Percentiles rank a stretch among this genome's conserved stretches.
phyloP scores from a whole-genome alignment of 2,888 invertebrate genomes.

The Ligdia adustata region DNA sequence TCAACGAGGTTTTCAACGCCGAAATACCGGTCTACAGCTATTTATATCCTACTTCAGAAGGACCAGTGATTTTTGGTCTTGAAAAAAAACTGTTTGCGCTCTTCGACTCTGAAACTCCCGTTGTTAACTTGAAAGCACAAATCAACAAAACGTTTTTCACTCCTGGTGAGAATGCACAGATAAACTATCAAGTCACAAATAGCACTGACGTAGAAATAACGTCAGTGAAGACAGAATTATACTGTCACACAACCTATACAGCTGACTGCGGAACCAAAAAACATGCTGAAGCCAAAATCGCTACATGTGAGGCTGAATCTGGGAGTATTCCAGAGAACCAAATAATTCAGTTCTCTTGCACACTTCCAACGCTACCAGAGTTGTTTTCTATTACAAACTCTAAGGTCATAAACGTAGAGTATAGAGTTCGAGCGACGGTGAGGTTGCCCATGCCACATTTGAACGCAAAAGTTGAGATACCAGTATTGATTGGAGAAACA shows the following conservation, averaged over 20 bases:
- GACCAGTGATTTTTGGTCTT: slow-evolving; percentile 26
- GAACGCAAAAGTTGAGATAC: slow-evolving; percentile 21
- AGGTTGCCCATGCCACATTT: slow-evolving; percentile 24
- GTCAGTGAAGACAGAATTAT: slow-evolving; percentile 14
- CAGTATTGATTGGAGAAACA: slow-evolving; percentile 26
- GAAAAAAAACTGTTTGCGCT: slow-evolving; percentile 28
- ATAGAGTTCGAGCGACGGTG: slow-evolving; percentile 19
- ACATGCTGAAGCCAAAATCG: not conserved
- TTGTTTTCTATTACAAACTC: slow-evolving; percentile 26
- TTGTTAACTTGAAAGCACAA: slow-evolving; percentile 21
- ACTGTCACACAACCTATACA: slow-evolving; percentile 24
- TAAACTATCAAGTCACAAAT: slow-evolving; percentile 21
- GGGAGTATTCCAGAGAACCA: not conserved
- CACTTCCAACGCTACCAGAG: slow-evolving; percentile 16
- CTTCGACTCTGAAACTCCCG: slow-evolving; percentile 7
- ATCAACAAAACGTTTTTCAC: slow-evolving; percentile 17
- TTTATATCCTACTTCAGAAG: slow-evolving; percentile 15
- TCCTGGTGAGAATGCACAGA: slow-evolving; percentile 25
- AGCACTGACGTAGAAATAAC: slow-evolving; percentile 20
- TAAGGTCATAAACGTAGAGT: slow-evolving; percentile 22
- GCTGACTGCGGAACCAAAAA: slow-evolving; percentile 11
- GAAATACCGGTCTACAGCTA: slow-evolving; percentile 31
- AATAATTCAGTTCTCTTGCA: not conserved
- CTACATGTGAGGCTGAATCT: slow-evolving; percentile 1
- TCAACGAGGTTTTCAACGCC: slow-evolving; percentile 18